A percentile compares a stretch with the other conserved stretches of the same genome.
Conservation (phyloP, 2,888 invertebrate species). For the Spilosoma lubricipeda region DNA sequence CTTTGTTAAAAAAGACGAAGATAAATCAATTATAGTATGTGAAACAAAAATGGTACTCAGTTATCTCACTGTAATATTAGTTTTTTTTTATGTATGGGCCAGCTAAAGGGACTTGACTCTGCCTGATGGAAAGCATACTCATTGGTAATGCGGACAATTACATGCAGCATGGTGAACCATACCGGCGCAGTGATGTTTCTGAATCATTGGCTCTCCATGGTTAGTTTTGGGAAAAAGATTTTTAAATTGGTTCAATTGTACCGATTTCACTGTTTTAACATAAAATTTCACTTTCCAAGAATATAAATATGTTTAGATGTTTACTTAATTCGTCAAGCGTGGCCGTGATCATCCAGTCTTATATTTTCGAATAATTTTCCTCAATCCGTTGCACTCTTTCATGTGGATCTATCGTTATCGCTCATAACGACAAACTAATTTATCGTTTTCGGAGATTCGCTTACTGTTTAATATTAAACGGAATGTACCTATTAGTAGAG, state of each 20-base stretch:
- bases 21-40: no score
- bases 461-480: conserved; percentile 22
- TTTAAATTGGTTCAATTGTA: not conserved
- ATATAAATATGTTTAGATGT: not conserved
- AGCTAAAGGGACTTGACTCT: no score
- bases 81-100: no score
- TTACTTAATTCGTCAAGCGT: not conserved
- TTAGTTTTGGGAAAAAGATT: not conserved
- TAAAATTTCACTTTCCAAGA: not conserved
- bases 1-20: no score
- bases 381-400: conserved; percentile 67
- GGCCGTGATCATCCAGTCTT: conserved; percentile 42
- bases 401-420: conserved; percentile 52
- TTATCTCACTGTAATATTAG: not conserved
- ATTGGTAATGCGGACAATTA: no score
- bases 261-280: not conserved
- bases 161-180: no score
- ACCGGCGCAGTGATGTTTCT: no score
- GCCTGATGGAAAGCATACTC: no score
- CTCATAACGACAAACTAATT: conserved; percentile 38
- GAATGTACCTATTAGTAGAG: not conserved
- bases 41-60: not conserved
- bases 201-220: no score
- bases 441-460: conserved; percentile 36
- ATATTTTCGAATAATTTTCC: conserved; percentile 64